phyloP scores from a whole-genome alignment of 2,797 vertebrate genomes.

The Acrossocheilus wenchowensis region DNA sequence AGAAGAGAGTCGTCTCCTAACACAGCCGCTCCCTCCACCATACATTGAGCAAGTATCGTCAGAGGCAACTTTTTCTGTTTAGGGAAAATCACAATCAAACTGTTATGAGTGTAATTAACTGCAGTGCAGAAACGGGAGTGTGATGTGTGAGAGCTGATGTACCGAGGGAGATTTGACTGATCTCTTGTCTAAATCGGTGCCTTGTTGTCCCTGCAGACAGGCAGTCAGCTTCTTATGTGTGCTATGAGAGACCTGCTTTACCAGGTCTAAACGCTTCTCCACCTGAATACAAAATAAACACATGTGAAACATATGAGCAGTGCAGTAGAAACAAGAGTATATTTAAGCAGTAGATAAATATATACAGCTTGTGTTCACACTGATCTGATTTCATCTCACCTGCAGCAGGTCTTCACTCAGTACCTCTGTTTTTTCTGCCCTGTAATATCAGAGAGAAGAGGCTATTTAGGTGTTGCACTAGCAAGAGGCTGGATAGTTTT shows the following conservation, averaged over 20 bases:
- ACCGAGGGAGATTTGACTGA: constrained; percentile 86
- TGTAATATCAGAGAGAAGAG: constrained; percentile 61
- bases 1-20: constrained; percentile 95
- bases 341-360: neutral
- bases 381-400: constrained; percentile 74
- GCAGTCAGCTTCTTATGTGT: constrained; percentile 97
- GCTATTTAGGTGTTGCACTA: constrained; percentile 27
- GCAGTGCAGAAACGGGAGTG: neutral
- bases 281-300: constrained; percentile 77
- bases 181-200: constrained; percentile 91
- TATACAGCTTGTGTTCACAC: neutral
- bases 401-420: constrained; percentile 94
- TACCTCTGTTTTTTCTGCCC: constrained; percentile 96
- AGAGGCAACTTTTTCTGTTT: constrained; percentile 94
- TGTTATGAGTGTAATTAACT: neutral
- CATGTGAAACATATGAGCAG: constrained; percentile 7
- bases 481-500: constrained; percentile 42
- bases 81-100: constrained; percentile 25
- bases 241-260: constrained; percentile 97
- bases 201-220: constrained; percentile 97
- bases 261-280: constrained; percentile 96
- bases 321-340: neutral
- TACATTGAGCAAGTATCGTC: constrained; percentile 91
- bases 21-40: constrained; percentile 92
- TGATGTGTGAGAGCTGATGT: constrained; percentile 27